Conservation (phyloP, 2,113 vertebrate species). For the Syngnathus floridae region DNA sequence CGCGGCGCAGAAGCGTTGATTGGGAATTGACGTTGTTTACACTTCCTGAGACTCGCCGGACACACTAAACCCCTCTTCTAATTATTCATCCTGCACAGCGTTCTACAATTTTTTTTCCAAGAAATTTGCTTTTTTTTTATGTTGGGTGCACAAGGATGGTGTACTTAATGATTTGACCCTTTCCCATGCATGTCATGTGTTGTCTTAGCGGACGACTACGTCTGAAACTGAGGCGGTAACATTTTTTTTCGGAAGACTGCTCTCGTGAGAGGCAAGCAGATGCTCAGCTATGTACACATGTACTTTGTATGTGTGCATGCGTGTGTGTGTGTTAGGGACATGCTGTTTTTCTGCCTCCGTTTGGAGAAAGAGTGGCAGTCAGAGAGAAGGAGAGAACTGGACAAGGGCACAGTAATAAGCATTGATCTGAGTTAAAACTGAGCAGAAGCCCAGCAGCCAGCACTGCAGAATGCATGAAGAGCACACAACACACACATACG, state of each 20-base stretch:
- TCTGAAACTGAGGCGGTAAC: neutral
- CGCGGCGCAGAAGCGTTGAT: slow-evolving; percentile 63
- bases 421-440: slow-evolving; percentile 65
- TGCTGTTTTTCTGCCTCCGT: slow-evolving; percentile 11
- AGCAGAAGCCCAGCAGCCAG: slow-evolving; percentile 34
- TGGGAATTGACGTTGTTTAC: slow-evolving; percentile 68
- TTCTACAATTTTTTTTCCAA: no score
- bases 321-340: neutral
- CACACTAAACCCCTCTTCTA: slow-evolving; percentile 2
- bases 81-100: neutral
- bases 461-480: slow-evolving; percentile 40
- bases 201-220: neutral
- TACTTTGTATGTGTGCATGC: neutral
- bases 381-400: slow-evolving; percentile 30
- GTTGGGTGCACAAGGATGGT: neutral
- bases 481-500: neutral
- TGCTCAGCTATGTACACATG: slow-evolving; percentile 16
- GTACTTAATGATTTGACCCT: neutral
- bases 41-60: slow-evolving; percentile 57
- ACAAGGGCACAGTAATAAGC: slow-evolving; percentile 67
- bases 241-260: slow-evolving; percentile 13
- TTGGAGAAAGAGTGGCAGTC: slow-evolving; percentile 16
- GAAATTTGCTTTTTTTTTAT: no score
- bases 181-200: neutral
- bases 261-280: slow-evolving; percentile 19